phyloP scores from a whole-genome alignment of 2,797 vertebrate genomes.

The Lepidocolaptes lacrymiger region DNA sequence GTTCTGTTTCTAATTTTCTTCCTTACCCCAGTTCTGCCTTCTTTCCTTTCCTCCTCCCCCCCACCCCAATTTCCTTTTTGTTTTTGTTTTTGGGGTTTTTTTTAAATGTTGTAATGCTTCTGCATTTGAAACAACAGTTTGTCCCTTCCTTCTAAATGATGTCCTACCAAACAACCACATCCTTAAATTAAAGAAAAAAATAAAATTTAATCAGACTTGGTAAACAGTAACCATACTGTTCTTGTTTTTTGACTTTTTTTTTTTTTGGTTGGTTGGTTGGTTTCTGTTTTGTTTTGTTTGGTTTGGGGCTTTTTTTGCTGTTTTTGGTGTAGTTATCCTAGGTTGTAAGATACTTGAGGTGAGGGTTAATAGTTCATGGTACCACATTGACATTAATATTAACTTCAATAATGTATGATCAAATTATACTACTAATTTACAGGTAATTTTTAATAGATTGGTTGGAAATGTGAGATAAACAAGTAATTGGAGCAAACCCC shows the following conservation, averaged over 20 bases:
- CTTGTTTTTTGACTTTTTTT: not conserved
- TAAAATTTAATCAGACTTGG: not conserved
- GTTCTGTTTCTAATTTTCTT: not conserved
- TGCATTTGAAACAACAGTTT: not conserved
- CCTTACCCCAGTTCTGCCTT: not conserved
- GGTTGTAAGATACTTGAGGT: not conserved
- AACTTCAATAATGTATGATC: not conserved
- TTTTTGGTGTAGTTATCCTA: not conserved
- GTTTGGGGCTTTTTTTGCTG: not conserved
- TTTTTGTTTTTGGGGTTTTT: not conserved
- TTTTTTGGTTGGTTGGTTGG: not conserved
- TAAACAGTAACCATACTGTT: not conserved
- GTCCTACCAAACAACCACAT: not conserved
- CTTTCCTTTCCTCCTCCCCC: not conserved
- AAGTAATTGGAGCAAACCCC: fast-evolving
- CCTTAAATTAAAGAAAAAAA: not conserved
- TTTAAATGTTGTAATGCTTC: not conserved
- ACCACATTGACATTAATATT: not conserved
- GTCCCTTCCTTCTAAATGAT: not conserved
- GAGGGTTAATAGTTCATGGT: not conserved
- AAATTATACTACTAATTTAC: not conserved
- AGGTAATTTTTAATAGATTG: not conserved
- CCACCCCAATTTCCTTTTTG: not conserved
- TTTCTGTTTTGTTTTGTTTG: not conserved
- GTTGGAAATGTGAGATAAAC: not conserved